phyloP scores from a whole-genome alignment of 1,140 invertebrate species.

The Nebria ingens region DNA sequence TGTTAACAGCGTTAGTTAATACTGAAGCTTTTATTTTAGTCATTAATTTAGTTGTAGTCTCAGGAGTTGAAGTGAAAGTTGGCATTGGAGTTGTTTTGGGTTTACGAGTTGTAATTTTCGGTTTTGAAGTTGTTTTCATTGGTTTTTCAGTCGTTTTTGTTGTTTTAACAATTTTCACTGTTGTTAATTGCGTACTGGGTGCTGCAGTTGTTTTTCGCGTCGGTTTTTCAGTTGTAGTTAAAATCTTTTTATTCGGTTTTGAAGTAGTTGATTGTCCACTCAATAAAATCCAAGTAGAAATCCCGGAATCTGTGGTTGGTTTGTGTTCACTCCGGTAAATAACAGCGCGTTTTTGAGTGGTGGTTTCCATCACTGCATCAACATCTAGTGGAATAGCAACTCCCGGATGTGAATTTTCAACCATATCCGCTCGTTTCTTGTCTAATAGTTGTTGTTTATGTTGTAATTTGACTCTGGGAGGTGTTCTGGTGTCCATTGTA shows the following conservation, averaged over 20 bases:
- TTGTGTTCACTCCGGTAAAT: conserved; percentile 51
- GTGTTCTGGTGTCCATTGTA: conserved; percentile 46
- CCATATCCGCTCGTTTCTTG: conserved; percentile 28
- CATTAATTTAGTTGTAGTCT: conserved; percentile 13
- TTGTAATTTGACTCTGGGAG: conserved; percentile 47
- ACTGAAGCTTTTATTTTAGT: conserved; percentile 26
- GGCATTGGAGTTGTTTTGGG: conserved; percentile 19
- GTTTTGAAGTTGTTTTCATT: conserved; percentile 30
- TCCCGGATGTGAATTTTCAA: conserved; percentile 43
- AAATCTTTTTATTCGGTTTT: not conserved
- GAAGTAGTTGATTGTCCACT: conserved; percentile 38
- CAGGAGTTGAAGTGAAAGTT: not conserved
- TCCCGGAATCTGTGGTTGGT: conserved; percentile 50
- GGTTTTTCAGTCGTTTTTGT: conserved; percentile 30
- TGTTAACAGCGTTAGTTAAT: conserved; percentile 19
- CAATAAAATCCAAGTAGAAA: conserved; percentile 66
- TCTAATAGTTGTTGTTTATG: conserved; percentile 35
- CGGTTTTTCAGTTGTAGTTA: conserved; percentile 34
- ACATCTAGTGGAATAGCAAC: conserved; percentile 45
- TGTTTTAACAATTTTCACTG: too few species aligned
- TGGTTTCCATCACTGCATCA: conserved; percentile 32
- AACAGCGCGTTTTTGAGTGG: conserved; percentile 41
- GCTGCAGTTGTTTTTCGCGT: conserved; percentile 19
- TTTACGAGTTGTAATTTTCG: conserved; percentile 22
- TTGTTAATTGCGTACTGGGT: conserved; percentile 24